Evolutionary conservation across 1,140 invertebrate species (phyloP), one percentile per base, ranked within the genome.

Genomic region (Anoplophora glabripennis): DNA sequence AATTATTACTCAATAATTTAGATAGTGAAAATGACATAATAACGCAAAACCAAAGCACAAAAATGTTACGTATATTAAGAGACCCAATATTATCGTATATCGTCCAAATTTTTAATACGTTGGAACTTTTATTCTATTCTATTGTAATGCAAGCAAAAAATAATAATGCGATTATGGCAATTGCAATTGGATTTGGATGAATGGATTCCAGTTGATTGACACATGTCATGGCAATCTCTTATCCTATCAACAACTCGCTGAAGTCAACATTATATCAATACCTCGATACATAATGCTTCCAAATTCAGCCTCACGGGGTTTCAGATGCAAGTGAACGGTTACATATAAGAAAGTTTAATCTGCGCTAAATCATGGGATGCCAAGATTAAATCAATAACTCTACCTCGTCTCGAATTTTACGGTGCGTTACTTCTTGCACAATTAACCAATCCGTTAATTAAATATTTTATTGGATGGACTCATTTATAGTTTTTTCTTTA

Each of bases 91-190:
- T 67, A 35, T 56, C 66, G 14, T 36, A 41, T 12, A 56, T 64
- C 14, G 17, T 53, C 41, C 36, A 63, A 60, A 64, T 77, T 0
- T 78, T 74, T 47, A 75, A 79, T 64, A 73, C 71, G 3, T 56
- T 76, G 10, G 77, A 77, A 11, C 73, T 73, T 53, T 44, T 79
- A 1, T n/a, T n/a, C n/a, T 63, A 70, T 3, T 79, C 79, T 12
- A 57, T 75, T 0, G 69, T 75, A 3, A 66, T 80, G 5, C 53
- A 21, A 9, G 68, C 71, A 7, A 80, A 81, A 67, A 0, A 56
- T 80, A 0, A 71, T 81, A 12, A 78, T 81, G 67, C 57, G 70
- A 28, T 37, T 81, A 4, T 78, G 77, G 77, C 34, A 53, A 45
- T 44, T 21, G 1, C 37, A 57, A 15, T 5, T 61, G 17, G 21